Evolutionary conservation across 2,797 vertebrate species (phyloP).

Genomic region (Cynopterus sphinx): DNA sequence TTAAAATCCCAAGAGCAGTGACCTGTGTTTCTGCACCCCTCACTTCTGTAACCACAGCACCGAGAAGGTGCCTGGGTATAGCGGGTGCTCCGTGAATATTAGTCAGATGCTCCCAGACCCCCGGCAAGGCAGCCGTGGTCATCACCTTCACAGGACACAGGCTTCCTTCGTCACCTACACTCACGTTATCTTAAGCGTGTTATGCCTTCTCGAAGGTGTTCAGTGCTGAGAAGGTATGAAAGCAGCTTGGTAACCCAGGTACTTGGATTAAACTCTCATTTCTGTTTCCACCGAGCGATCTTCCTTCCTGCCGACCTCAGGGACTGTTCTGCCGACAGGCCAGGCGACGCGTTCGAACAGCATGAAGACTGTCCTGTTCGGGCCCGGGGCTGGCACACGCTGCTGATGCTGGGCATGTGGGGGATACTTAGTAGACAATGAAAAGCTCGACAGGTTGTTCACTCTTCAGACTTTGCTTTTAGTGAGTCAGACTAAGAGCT

Average conservation of each 20-base stretch:
- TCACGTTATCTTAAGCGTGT: background rate
- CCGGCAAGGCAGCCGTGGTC: background rate
- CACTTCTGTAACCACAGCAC: background rate
- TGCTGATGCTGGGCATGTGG: slow-evolving; percentile 20
- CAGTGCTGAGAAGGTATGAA: background rate
- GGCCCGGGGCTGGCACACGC: background rate
- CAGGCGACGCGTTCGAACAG: background rate
- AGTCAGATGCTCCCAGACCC: background rate
- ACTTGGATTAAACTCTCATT: background rate
- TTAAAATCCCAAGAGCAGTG: background rate
- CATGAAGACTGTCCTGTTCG: background rate
- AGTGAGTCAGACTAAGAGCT: slow-evolving; percentile 15
- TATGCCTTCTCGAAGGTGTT: background rate
- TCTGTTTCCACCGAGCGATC: background rate
- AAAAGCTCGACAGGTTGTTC: background rate
- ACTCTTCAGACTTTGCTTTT: background rate
- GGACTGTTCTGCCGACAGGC: background rate
- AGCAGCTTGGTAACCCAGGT: background rate
- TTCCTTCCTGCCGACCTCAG: background rate
- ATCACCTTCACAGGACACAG: background rate
- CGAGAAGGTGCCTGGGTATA: no score
- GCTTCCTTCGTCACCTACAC: background rate
- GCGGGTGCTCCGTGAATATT: background rate
- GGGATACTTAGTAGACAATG: slow-evolving; percentile 51
- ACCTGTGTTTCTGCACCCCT: background rate